Base-by-base conservation (phyloP, 1,140 invertebrate genomes). In the Brachionus rotundiformis region DNA sequence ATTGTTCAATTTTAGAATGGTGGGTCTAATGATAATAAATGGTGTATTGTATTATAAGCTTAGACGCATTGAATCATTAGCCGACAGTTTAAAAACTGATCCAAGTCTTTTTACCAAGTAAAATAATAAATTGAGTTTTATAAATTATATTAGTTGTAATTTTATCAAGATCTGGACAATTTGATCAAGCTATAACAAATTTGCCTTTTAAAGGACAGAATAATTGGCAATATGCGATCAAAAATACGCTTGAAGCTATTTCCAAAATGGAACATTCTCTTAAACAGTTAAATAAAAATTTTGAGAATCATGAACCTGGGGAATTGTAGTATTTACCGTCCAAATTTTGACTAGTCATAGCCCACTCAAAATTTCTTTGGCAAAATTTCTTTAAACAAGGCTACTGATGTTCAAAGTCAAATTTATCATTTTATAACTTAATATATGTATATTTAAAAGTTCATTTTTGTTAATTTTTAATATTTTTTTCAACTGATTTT, bases 11-110 rank as follows among this genome's bases (percentile, higher is more conserved):
- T 27, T 23, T 13, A 79, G 76, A 59, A 79, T 79, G 76, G 31
- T 79, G 3, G 27, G 23, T 79, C 25, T 79, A 6, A 79, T 79
- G 76, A 59, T 79, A 59, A 79, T 79, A 33, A 79, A 79, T 31
- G 76, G 76, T 41, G 13, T 79, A n/a, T 49, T 79, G 16, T 79
- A 61, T 63, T 79, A 79, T 23, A 79, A 79, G 59, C 23, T 79
- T 11, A 54, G 76, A 79, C 29, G 76, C 11, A 79, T 79, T 16
- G 76, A 79, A 23, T 59, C 47, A 11, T 79, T 79, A 27, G 76
- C 76, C 1, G 76, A 79, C 59, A 79, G 33, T 33, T 39, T 79
- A 25, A 79, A 79, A 79, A 79, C 6, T 33, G 59, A 79, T 63
- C 47, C 76, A 19, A 79, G 13, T 79, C 11, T 63, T 10, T 29